Percentiles rank a stretch among this genome's conserved stretches.
phyloP scores from a whole-genome alignment of 2,888 invertebrate genomes.

The Mesochorus sp. region DNA sequence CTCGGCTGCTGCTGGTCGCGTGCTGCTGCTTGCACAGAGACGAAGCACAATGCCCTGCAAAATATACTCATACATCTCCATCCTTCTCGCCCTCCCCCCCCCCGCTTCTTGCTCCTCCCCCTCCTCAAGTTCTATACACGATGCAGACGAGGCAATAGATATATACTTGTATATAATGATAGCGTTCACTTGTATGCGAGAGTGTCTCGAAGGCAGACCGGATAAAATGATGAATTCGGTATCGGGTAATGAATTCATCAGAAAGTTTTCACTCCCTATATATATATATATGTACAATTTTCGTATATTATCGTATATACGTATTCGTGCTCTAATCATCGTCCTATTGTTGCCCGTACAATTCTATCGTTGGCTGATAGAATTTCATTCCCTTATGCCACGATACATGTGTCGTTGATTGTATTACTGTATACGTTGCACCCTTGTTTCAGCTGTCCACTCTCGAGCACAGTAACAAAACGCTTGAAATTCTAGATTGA shows the following conservation, averaged over 20 bases:
- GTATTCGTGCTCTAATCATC: constrained; percentile 22
- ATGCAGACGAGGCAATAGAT: constrained; percentile 36
- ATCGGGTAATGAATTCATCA: constrained; percentile 37
- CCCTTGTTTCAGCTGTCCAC: no score
- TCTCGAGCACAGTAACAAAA: no score
- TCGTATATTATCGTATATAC: constrained; percentile 8
- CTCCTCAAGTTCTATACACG: constrained; percentile 5
- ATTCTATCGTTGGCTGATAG: neutral
- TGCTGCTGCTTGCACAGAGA: constrained; percentile 44
- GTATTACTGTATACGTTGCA: no score
- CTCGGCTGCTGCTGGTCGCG: constrained; percentile 43
- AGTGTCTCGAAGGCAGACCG: constrained; percentile 27
- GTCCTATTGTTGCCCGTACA: neutral
- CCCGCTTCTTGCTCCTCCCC: no score
- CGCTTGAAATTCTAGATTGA: no score
- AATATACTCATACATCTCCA: constrained; percentile 36
- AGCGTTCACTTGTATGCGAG: constrained; percentile 28
- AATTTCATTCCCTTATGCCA: neutral
- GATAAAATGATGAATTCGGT: constrained; percentile 43
- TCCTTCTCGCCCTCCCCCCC: neutral
- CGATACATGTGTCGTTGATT: neutral
- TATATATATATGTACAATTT: neutral
- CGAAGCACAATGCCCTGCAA: constrained; percentile 55
- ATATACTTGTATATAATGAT: constrained; percentile 17
- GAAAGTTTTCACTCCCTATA: neutral